These are phyloP conservation scores for Rallus limicola DNA, from an alignment of 2,113 vertebrate genomes.

Conservation along the genomic window DNA sequence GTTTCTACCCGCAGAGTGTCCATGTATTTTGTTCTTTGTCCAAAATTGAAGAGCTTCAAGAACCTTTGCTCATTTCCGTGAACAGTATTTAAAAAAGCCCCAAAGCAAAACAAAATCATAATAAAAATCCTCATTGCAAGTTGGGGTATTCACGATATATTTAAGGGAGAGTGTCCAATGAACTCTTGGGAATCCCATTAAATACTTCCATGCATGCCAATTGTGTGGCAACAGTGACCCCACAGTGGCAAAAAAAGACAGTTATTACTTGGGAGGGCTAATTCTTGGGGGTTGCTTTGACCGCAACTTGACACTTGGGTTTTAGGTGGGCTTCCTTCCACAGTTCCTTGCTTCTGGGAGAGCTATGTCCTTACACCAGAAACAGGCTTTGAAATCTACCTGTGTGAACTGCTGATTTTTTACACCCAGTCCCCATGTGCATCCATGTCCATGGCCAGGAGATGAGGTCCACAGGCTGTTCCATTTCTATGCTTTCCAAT, in stretches of 20 bases:
- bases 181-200: neutral
- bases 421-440: neutral
- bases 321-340: neutral
- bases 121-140: neutral
- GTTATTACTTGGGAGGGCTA: neutral
- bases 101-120: neutral
- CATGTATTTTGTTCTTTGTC: neutral
- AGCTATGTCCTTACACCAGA: neutral
- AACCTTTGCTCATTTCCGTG: neutral
- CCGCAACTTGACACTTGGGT: neutral
- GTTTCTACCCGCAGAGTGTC: neutral
- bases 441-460: neutral
- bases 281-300: neutral
- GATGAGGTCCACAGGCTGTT: neutral
- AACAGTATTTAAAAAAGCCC: neutral
- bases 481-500: neutral
- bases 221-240: neutral
- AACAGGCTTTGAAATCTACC: neutral
- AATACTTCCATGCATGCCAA: neutral
- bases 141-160: neutral
- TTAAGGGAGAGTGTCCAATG: accelerated
- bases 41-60: neutral
- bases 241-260: neutral
- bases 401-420: neutral
- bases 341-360: neutral